A percentile compares a stretch with the other conserved stretches of the same genome.
Evolutionary conservation across 2,797 vertebrate species (phyloP).

Genomic region (Aplochiton taeniatus): DNA sequence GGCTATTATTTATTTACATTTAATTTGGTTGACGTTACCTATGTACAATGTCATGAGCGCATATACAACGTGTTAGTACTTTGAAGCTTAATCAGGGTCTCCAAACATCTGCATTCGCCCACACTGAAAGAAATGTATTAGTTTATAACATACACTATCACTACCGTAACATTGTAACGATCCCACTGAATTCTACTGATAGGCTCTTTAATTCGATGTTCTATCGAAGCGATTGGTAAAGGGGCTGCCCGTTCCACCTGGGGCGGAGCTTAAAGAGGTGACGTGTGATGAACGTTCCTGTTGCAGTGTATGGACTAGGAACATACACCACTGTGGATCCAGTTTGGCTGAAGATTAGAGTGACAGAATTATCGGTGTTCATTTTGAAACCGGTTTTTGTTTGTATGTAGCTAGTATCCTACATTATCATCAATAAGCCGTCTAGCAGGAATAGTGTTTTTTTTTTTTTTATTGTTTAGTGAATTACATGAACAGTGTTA

Average conservation of each 20-base stretch:
- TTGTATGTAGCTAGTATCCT: background rate
- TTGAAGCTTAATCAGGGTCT: too few species aligned
- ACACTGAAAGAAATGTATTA: background rate
- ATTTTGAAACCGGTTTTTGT: background rate
- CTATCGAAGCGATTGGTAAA: background rate
- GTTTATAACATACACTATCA: background rate
- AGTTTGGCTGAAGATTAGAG: background rate
- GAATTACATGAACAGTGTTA: too few species aligned
- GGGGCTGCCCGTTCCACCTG: background rate
- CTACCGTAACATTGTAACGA: too few species aligned
- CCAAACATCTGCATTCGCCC: background rate
- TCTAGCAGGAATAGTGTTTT: background rate
- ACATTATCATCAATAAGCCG: background rate
- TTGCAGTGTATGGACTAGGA: background rate
- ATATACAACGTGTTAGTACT: too few species aligned
- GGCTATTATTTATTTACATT: too few species aligned
- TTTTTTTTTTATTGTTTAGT: background rate
- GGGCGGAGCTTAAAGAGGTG: slow-evolving; percentile 3
- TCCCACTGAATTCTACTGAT: too few species aligned
- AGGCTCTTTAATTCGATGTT: too few species aligned
- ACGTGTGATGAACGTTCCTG: slow-evolving; percentile 2
- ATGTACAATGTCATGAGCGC: too few species aligned
- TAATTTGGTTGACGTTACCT: too few species aligned
- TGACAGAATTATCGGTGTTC: slow-evolving; percentile 1
- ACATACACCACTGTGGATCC: background rate